Percentiles rank a stretch among this genome's conserved stretches.
Evolutionary conservation across 2,113 vertebrate species (phyloP).

Genomic region (Seriola dumerili): DNA sequence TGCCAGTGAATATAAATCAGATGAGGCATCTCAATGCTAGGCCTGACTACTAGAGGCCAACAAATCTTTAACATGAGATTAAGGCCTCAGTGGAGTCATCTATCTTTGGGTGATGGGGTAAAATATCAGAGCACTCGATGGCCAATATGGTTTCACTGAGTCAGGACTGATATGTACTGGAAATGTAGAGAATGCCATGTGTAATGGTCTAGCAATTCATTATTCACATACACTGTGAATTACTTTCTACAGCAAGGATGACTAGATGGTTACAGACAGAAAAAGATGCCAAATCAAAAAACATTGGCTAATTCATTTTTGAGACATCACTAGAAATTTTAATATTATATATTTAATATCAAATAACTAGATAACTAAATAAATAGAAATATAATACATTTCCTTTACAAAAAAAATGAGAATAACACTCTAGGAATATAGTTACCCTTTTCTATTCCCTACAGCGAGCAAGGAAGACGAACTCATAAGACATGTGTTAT

Average conservation of each 20-base stretch:
- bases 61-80: constrained; percentile 83
- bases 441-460: constrained; percentile 3
- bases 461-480: neutral
- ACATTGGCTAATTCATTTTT: neutral
- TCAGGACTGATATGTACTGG: constrained; percentile 55
- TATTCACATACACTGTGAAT: constrained; percentile 36
- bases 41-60: constrained; percentile 78
- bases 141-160: constrained; percentile 68
- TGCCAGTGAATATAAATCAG: constrained; percentile 81
- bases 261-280: constrained; percentile 12
- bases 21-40: constrained; percentile 78
- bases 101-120: constrained; percentile 68
- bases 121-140: constrained; percentile 70
- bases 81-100: constrained; percentile 78
- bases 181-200: constrained; percentile 57
- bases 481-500: constrained; percentile 7
- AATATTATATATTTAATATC: neutral
- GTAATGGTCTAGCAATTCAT: constrained; percentile 52
- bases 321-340: neutral
- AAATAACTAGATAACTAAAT: too few relatives aligned
- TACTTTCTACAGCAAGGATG: neutral
- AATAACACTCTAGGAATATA: constrained; percentile 1
- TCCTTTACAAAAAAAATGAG: neutral
- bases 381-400: neutral
- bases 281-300: neutral